Percentiles rank a stretch among this genome's conserved stretches.
Evolutionary conservation across 1,140 invertebrate species (phyloP).

Genomic region (Papilio polytes): DNA sequence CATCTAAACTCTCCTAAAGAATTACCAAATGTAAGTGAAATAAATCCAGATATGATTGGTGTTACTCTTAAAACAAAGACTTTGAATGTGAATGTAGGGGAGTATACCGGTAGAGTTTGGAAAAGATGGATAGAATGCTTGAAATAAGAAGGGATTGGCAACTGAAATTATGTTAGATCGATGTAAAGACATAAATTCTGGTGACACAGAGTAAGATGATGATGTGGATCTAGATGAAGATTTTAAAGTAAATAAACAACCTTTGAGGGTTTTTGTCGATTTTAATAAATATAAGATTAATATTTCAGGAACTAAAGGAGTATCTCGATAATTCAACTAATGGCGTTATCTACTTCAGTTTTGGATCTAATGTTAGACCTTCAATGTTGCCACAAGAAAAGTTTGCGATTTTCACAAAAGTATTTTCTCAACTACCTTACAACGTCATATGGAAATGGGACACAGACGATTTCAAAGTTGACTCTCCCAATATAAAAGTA

Average conservation of each 20-base stretch:
- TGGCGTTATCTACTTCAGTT: conserved; percentile 77
- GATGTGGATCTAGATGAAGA: too few relatives aligned
- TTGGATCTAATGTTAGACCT: conserved; percentile 84
- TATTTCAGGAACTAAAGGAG: conserved; percentile 49
- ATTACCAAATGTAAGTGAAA: conserved; percentile 64
- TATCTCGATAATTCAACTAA: conserved; percentile 52
- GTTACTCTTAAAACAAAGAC: too few relatives aligned
- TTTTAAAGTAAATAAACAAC: too few relatives aligned
- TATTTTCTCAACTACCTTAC: conserved; percentile 73
- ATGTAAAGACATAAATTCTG: too few relatives aligned
- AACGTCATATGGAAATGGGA: conserved; percentile 83
- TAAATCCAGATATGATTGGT: too few relatives aligned
- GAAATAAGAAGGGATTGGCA: too few relatives aligned
- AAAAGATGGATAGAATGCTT: too few relatives aligned
- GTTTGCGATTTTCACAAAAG: conserved; percentile 72
- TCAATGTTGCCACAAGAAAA: conserved; percentile 68
- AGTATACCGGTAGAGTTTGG: too few relatives aligned
- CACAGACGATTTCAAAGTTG: conserved; percentile 57
- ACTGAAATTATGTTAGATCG: too few relatives aligned
- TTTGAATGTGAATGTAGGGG: too few relatives aligned
- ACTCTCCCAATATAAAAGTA: conserved; percentile 78
- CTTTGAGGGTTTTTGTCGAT: too few relatives aligned
- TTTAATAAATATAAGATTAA: background rate
- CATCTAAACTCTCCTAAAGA: conserved; percentile 66
- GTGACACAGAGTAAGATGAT: too few relatives aligned